phyloP scores from a whole-genome alignment of 2,888 invertebrate species.

The Eurois occulta region DNA sequence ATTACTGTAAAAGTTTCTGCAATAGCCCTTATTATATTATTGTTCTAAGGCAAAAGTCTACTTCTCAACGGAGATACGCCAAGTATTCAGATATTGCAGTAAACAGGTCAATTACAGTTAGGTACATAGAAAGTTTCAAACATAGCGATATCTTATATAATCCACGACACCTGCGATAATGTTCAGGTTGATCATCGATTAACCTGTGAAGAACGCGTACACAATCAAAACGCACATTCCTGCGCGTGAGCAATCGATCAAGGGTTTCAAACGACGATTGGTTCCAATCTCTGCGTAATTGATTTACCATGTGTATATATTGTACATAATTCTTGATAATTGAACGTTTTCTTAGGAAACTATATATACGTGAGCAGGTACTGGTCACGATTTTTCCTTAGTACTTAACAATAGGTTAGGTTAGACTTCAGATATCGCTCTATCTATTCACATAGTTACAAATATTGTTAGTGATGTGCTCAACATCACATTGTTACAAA shows the following conservation, averaged over 20 bases:
- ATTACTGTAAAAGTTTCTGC: too few relatives aligned
- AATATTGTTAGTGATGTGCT: slow-evolving; percentile 33
- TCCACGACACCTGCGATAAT: slow-evolving; percentile 34
- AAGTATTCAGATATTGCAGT: not conserved
- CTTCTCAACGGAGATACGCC: not conserved
- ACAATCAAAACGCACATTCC: slow-evolving; percentile 57
- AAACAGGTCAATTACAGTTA: slow-evolving; percentile 6
- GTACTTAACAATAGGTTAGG: slow-evolving; percentile 18
- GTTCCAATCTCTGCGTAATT: slow-evolving; percentile 55
- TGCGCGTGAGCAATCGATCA: slow-evolving; percentile 49
- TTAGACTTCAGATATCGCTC: slow-evolving; percentile 20
- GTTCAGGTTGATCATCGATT: slow-evolving; percentile 42
- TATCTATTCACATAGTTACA: slow-evolving; percentile 45
- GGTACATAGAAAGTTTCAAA: slow-evolving; percentile 42
- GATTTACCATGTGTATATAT: slow-evolving; percentile 36
- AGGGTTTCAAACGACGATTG: slow-evolving; percentile 41
- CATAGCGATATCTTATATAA: slow-evolving; percentile 42
- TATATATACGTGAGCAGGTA: slow-evolving; percentile 8
- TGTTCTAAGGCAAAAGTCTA: not conserved
- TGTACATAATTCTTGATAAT: slow-evolving; percentile 28
- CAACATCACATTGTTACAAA: too few relatives aligned
- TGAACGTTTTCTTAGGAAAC: slow-evolving; percentile 45
- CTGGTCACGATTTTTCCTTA: slow-evolving; percentile 46
- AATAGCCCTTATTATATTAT: too few relatives aligned
- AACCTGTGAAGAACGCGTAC: slow-evolving; percentile 43